Base-by-base conservation (phyloP, 1,140 invertebrate genomes). In the Prorops nasuta region DNA sequence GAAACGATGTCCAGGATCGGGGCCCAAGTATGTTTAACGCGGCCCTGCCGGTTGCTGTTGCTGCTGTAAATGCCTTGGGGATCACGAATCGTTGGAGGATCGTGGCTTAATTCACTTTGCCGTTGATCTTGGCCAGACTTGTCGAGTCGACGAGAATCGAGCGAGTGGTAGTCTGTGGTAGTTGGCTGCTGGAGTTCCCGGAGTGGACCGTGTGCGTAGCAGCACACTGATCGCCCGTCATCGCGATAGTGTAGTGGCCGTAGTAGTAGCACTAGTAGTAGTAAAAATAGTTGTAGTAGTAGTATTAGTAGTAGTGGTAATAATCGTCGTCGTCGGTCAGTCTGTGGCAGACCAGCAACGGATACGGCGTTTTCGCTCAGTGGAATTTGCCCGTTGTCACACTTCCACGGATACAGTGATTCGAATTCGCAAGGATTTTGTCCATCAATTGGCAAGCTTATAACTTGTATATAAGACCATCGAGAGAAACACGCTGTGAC, bases 161-260 rank as follows among this genome's bases (percentile, higher is more conserved):
- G 28, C 31, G 47, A 35, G 45, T 44, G 36, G 34, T 38, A 49
- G 43, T 48, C 56, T 53, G 49, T 59, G 40, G 40, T 40, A 46
- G 40, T 37, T 41, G n/a, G 24, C 57, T 52, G 48, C 55, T 46
- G 43, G 60, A 51, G 58, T 57, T 54, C 55, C 44, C 46, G 50
- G 47, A 49, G 48, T 39, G 49, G 36, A 39, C 35, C 38, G 48
- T 45, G 46, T 32, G 38, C 52, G 44, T n/a, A n/a, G n/a, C n/a
- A n/a, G n/a, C n/a, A n/a, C n/a, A n/a, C n/a, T n/a, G n/a, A n/a
- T n/a, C 49, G 36, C 31, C 38, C 46, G 47, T 51, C 47, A 36
- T 43, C 56, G 50, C 56, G 48, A 53, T 43, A 63, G 54, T 54
- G 55, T 63, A 63, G 62, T 69, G 37, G 18, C 43, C 7, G 22